phyloP scores from a whole-genome alignment of 2,113 vertebrate genomes.

The Oryzias curvinotus region DNA sequence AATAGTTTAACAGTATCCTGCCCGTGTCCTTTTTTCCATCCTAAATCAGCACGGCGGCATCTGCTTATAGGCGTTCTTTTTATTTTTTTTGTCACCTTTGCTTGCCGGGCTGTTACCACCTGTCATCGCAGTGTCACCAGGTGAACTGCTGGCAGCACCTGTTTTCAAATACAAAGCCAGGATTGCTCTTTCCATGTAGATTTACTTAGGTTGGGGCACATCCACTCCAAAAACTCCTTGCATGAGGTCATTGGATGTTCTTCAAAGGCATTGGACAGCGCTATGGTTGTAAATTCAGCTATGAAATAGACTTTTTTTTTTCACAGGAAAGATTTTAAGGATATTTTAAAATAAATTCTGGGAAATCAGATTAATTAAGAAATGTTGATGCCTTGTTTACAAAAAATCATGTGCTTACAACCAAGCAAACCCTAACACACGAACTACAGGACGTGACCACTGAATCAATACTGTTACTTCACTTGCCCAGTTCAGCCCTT shows the following conservation, averaged over 20 bases:
- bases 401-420: too few relatives aligned
- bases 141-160: constrained; percentile 25
- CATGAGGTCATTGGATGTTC: too few relatives aligned
- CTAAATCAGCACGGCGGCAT: constrained; percentile 13
- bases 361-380: too few relatives aligned
- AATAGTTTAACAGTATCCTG: neutral
- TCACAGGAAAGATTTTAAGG: too few relatives aligned
- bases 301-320: too few relatives aligned
- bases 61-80: constrained; percentile 28
- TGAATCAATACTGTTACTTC: constrained; percentile 25
- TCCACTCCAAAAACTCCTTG: too few relatives aligned
- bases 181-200: neutral
- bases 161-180: neutral
- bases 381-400: too few relatives aligned
- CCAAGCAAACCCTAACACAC: too few relatives aligned
- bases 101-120: constrained; percentile 31
- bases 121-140: constrained; percentile 31
- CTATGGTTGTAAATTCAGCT: too few relatives aligned
- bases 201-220: too few relatives aligned
- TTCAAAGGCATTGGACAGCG: too few relatives aligned
- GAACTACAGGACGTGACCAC: constrained; percentile 38
- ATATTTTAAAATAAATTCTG: too few relatives aligned
- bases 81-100: constrained; percentile 24
- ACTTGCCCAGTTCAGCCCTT: constrained; percentile 68
- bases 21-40: neutral